phyloP scores from a whole-genome alignment of 1,140 invertebrate genomes.

The Pseudomyrmex cubaensis region DNA sequence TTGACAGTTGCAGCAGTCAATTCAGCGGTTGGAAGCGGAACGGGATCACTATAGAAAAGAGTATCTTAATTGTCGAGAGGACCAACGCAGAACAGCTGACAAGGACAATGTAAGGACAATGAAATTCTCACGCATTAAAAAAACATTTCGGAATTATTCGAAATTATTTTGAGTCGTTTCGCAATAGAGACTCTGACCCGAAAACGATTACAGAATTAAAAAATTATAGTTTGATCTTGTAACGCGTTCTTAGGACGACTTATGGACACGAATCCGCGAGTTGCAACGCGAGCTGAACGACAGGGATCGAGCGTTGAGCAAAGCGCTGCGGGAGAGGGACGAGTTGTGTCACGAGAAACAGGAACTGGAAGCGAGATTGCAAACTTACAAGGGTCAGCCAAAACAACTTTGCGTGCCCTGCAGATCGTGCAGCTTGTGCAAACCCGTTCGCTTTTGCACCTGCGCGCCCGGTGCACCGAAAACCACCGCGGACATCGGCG shows the following conservation, averaged over 20 bases:
- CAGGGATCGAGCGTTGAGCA: constrained; percentile 81
- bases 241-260: constrained; percentile 57
- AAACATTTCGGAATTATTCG: constrained; percentile 62
- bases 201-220: too few relatives aligned
- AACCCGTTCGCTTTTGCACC: constrained; percentile 52
- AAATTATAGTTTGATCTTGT: too few relatives aligned
- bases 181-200: too few relatives aligned
- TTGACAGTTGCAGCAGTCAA: constrained; percentile 76
- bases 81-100: constrained; percentile 77
- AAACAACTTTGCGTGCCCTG: constrained; percentile 71
- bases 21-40: constrained; percentile 82
- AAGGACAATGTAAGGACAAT: constrained; percentile 80
- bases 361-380: constrained; percentile 81
- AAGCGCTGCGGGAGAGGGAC: constrained; percentile 82
- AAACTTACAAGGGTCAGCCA: constrained; percentile 73
- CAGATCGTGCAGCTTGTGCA: constrained; percentile 68
- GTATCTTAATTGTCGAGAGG: constrained; percentile 82
- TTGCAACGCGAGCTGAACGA: constrained; percentile 80
- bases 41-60: constrained; percentile 85
- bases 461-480: constrained; percentile 57
- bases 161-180: constrained; percentile 3
- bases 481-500: constrained; percentile 30
- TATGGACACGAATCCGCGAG: constrained; percentile 81
- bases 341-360: constrained; percentile 82
- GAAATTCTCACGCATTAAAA: constrained; percentile 69